Evolutionary conservation across 1,140 invertebrate species (phyloP).

Genomic region (Caerostris darwini): DNA sequence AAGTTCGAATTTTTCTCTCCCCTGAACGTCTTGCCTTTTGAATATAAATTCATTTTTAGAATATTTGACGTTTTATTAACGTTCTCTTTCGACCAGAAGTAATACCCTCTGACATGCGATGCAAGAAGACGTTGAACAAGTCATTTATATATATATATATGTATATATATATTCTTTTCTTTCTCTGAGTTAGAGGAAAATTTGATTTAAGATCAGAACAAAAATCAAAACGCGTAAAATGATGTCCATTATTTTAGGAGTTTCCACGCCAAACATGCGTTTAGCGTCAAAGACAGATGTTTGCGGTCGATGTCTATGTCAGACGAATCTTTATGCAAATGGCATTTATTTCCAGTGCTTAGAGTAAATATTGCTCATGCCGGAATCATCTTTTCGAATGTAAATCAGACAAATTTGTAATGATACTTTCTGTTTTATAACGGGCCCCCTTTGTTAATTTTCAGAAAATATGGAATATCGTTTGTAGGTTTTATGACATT

Average conservation of each 20-base stretch:
- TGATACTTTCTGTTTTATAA: neutral
- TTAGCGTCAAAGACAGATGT: constrained; percentile 12
- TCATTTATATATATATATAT: too few relatives aligned
- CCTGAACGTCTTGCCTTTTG: neutral
- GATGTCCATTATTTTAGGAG: constrained; percentile 3
- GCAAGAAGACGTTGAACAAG: neutral
- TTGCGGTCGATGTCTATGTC: neutral
- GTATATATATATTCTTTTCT: neutral
- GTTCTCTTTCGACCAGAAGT: neutral
- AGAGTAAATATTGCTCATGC: neutral
- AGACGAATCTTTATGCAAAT: neutral
- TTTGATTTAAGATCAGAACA: constrained; percentile 7
- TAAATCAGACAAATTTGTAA: neutral
- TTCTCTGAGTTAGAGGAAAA: neutral
- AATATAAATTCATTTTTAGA: constrained; percentile 27
- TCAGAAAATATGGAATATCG: neutral
- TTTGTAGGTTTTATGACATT: neutral
- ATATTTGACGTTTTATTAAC: constrained; percentile 32
- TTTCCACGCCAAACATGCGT: neutral
- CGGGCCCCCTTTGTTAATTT: neutral
- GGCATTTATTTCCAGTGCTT: neutral
- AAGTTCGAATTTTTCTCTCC: neutral
- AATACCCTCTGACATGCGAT: neutral
- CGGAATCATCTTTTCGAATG: neutral
- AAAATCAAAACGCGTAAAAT: neutral